A percentile compares a stretch with the other conserved stretches of the same genome.
Conservation (phyloP, 2,797 vertebrate genomes). For the Paedocypris micromegethes region DNA sequence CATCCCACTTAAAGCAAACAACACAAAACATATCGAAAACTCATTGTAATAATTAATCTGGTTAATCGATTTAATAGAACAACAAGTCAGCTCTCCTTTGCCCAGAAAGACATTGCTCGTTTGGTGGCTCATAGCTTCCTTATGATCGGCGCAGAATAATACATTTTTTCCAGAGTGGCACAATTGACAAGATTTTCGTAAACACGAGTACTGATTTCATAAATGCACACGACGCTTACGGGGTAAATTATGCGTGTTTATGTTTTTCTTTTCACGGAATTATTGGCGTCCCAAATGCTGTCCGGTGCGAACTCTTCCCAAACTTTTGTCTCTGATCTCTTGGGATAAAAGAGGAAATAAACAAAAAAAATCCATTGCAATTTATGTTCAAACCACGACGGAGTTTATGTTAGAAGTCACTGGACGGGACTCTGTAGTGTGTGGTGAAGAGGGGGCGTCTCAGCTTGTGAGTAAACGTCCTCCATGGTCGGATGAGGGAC, state of each 20-base stretch:
- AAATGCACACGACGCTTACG: constrained; percentile 62
- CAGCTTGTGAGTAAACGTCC: constrained; percentile 95
- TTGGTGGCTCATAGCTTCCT: constrained; percentile 57
- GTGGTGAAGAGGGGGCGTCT: constrained; percentile 88
- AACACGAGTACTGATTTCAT: constrained; percentile 73
- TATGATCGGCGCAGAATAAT: constrained; percentile 56
- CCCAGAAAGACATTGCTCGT: constrained; percentile 61
- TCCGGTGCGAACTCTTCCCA: constrained; percentile 64
- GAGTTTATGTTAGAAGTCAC: constrained; percentile 82
- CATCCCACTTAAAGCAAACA: constrained; percentile 60
- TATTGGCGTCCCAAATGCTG: constrained; percentile 57
- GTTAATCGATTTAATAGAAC: constrained; percentile 63
- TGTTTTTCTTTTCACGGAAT: constrained; percentile 30
- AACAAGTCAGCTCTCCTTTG: constrained; percentile 64
- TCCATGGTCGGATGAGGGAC: constrained; percentile 95
- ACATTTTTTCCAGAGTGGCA: constrained; percentile 48
- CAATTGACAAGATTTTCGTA: constrained; percentile 69
- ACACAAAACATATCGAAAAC: constrained; percentile 65
- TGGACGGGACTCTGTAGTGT: constrained; percentile 91
- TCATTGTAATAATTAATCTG: constrained; percentile 66
- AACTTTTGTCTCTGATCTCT: constrained; percentile 64
- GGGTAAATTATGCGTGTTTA: constrained; percentile 55
- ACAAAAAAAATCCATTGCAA: constrained; percentile 73
- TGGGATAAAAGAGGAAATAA: constrained; percentile 67
- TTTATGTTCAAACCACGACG: constrained; percentile 57